phyloP scores from a whole-genome alignment of 2,888 invertebrate species.

The Melipona bicolor region DNA sequence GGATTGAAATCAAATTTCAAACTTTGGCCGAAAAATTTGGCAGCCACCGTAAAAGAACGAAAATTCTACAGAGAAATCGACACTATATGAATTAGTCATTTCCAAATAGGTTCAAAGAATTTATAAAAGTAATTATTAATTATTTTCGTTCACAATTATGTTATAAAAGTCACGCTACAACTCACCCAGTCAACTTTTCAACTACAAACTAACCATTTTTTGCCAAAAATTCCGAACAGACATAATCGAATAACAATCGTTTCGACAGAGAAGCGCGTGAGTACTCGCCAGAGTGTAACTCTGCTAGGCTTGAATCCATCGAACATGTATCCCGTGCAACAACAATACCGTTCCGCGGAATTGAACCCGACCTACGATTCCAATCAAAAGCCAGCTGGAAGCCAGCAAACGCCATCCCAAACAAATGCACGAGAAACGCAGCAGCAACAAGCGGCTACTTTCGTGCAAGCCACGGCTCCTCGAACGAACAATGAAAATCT shows the following conservation, averaged over 20 bases:
- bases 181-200: not conserved
- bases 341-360: not conserved
- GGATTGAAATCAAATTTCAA: too few species aligned
- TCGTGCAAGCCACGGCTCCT: fast-evolving
- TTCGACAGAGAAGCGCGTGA: constrained; percentile 49
- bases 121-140: not conserved
- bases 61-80: too few species aligned
- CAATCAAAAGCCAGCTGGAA: not conserved
- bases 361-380: not conserved
- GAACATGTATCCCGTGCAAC: constrained; percentile 32
- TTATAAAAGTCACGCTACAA: too few species aligned
- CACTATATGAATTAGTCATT: too few species aligned
- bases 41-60: too few species aligned
- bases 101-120: not conserved
- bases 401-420: not conserved
- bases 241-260: not conserved
- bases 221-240: not conserved
- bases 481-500: not conserved
- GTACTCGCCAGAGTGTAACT: constrained; percentile 30
- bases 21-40: too few species aligned
- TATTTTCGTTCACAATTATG: not conserved
- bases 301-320: constrained; percentile 50
- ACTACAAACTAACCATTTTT: not conserved
- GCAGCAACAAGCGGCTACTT: too few species aligned
- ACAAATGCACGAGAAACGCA: not conserved